Evolutionary conservation across 2,797 vertebrate genomes (phyloP).

Genomic region (Sebastes itinus): DNA sequence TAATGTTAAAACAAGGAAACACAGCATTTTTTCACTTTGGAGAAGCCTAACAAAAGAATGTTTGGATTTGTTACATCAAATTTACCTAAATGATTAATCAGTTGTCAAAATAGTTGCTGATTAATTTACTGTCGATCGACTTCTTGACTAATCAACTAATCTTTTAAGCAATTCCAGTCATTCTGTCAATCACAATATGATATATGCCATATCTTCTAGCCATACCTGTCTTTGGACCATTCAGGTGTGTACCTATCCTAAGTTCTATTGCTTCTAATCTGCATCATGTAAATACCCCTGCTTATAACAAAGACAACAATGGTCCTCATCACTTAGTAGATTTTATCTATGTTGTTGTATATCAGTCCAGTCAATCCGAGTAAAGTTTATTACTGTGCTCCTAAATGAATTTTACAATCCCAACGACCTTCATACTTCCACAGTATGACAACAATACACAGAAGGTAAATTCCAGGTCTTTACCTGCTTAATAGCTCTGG

Average conservation of each 20-base stretch:
- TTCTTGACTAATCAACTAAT: not conserved
- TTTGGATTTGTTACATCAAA: not conserved
- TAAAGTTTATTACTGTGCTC: not conserved
- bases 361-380: not conserved
- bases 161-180: not conserved
- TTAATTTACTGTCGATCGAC: not conserved
- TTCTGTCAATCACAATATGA: slow-evolving; percentile 4
- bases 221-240: not conserved
- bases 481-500: slow-evolving; percentile 21
- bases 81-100: not conserved
- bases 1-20: not conserved
- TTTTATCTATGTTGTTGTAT: not conserved
- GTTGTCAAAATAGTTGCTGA: not conserved
- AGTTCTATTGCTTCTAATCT: not conserved
- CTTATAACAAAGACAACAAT: not conserved
- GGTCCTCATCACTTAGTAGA: no score
- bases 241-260: not conserved
- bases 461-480: slow-evolving; percentile 38
- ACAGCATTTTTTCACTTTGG: not conserved
- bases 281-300: not conserved
- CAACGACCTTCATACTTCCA: slow-evolving; percentile 31
- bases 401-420: not conserved
- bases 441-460: slow-evolving; percentile 19
- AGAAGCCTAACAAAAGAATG: not conserved
- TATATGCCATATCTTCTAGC: slow-evolving; percentile 12